Conservation (phyloP, 1,140 invertebrate genomes). For the Rhizoglyphus robini region DNA sequence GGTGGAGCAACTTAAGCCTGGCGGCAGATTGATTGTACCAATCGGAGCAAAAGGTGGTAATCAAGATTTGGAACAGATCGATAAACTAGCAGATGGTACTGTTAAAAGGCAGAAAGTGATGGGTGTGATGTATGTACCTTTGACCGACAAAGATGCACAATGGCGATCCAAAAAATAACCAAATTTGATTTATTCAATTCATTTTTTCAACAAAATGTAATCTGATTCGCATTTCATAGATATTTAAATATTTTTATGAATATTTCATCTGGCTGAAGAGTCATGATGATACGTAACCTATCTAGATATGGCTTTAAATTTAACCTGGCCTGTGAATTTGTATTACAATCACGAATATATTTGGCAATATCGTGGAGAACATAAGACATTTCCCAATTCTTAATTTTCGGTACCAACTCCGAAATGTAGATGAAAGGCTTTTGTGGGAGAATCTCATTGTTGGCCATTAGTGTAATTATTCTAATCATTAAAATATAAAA, state of each 20-base stretch:
- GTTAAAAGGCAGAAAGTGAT: constrained; percentile 65
- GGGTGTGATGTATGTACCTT: constrained; percentile 91
- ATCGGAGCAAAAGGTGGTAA: constrained; percentile 66
- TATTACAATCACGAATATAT: constrained; percentile 17
- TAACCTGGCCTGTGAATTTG: not conserved
- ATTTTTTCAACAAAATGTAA: not conserved
- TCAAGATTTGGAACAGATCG: constrained; percentile 71
- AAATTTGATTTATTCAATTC: not conserved
- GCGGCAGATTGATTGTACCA: constrained; percentile 79
- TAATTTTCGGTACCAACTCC: not conserved
- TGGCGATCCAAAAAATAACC: constrained; percentile 31
- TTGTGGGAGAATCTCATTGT: constrained; percentile 19
- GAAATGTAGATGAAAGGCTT: constrained; percentile 20
- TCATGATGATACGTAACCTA: constrained; percentile 19
- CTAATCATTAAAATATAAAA: constrained; percentile 1
- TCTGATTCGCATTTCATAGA: constrained; percentile 1
- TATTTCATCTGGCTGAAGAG: constrained; percentile 15
- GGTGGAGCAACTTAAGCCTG: constrained; percentile 55
- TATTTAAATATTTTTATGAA: constrained; percentile 24
- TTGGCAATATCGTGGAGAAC: constrained; percentile 21
- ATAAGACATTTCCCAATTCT: constrained; percentile 22
- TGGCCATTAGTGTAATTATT: constrained; percentile 18
- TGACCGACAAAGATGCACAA: constrained; percentile 72
- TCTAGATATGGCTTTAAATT: constrained; percentile 19
- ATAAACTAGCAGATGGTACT: constrained; percentile 66